phyloP scores from a whole-genome alignment of 2,113 vertebrate genomes.

The Ictidomys tridecemlineatus region DNA sequence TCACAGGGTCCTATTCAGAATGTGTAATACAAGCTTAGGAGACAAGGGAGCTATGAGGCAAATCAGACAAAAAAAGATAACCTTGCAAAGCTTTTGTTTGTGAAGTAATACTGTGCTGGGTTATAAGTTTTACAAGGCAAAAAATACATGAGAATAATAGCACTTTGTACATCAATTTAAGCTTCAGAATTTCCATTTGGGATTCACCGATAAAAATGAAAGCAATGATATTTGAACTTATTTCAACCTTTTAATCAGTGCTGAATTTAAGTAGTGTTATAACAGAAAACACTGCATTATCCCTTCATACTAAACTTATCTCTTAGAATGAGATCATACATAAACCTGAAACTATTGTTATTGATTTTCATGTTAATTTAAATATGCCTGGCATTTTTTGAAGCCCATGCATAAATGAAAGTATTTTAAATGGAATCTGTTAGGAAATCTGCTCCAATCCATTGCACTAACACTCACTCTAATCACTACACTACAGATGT shows the following conservation, averaged over 20 bases:
- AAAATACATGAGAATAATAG: conserved; percentile 51
- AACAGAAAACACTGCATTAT: conserved; percentile 29
- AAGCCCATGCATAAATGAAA: background rate
- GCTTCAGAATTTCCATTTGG: conserved; percentile 67
- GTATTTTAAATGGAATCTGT: conserved; percentile 29
- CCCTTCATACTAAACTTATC: background rate
- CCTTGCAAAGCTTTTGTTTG: conserved; percentile 67
- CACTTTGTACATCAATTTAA: conserved; percentile 75
- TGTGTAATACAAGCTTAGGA: conserved; percentile 65
- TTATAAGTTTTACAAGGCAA: conserved; percentile 72
- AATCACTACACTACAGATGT: background rate
- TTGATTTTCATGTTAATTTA: conserved; percentile 61
- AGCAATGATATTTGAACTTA: conserved; percentile 60
- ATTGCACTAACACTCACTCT: background rate
- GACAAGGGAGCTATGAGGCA: conserved; percentile 61
- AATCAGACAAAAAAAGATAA: conserved; percentile 70
- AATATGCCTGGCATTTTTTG: background rate
- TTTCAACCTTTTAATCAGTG: conserved; percentile 70
- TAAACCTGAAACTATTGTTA: conserved; percentile 6
- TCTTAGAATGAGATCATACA: conserved; percentile 12
- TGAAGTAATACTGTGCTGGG: conserved; percentile 58
- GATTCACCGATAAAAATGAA: conserved; percentile 67
- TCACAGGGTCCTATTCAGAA: conserved; percentile 74
- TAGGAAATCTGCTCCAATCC: background rate
- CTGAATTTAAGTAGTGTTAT: conserved; percentile 58